A percentile compares a stretch with the other conserved stretches of the same genome.
Conservation (phyloP, 2,888 invertebrate genomes). For the Brachyptera risi region DNA sequence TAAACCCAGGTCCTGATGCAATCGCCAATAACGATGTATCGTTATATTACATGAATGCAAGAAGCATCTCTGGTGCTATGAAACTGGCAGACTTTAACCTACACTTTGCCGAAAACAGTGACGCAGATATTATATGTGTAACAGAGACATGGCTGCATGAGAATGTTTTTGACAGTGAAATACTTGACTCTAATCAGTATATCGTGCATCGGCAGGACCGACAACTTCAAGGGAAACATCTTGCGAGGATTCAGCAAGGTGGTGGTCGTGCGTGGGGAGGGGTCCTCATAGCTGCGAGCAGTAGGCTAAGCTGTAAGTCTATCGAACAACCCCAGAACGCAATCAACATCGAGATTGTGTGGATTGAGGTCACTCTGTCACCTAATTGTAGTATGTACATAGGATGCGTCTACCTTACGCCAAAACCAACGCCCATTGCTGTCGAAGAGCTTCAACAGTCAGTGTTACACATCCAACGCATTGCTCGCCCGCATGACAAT, state of each 20-base stretch:
- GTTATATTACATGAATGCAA: conserved; percentile 1
- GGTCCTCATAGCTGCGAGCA: conserved; percentile 1
- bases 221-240: neutral
- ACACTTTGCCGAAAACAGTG: conserved; percentile 10
- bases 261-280: conserved; percentile 13
- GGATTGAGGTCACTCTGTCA: neutral
- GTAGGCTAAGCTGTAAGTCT: neutral
- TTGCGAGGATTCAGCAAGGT: neutral
- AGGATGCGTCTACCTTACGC: neutral
- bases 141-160: conserved; percentile 4
- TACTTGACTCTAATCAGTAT: conserved; percentile 4
- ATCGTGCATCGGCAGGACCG: neutral
- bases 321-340: neutral
- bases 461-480: neutral
- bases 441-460: neutral
- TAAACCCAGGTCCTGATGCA: neutral
- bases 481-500: neutral
- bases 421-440: neutral
- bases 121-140: conserved; percentile 6
- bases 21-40: neutral
- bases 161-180: conserved; percentile 2
- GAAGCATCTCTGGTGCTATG: conserved; percentile 3
- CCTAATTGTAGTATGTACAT: neutral
- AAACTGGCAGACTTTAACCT: neutral
- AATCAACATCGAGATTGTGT: neutral